phyloP scores from a whole-genome alignment of 2,113 vertebrate species.

The Uria aalge region DNA sequence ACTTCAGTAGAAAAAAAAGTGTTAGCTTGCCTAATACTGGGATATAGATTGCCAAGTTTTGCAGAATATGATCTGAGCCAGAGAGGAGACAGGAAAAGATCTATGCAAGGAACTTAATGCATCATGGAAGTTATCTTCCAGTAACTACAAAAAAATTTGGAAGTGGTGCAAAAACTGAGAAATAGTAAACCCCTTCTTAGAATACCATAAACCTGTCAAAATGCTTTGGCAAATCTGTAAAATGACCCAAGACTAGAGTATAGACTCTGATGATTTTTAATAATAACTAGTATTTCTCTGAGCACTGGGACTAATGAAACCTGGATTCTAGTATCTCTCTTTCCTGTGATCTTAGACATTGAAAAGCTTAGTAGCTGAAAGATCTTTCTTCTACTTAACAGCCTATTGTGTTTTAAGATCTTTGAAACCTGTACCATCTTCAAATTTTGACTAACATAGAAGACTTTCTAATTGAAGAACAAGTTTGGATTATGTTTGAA shows the following conservation, averaged over 20 bases:
- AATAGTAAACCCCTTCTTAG: neutral
- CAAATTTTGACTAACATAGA: neutral
- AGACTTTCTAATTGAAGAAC: neutral
- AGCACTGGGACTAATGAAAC: neutral
- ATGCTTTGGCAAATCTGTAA: neutral
- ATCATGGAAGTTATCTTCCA: neutral
- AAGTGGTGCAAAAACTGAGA: neutral
- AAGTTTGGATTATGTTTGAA: neutral
- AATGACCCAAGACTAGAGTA: neutral
- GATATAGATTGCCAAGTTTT: neutral
- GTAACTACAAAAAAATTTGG: neutral
- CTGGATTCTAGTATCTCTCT: neutral
- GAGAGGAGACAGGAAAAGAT: neutral
- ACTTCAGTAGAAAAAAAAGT: neutral
- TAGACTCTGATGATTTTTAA: neutral
- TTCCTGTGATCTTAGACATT: neutral
- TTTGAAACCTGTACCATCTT: neutral
- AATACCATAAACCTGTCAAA: neutral
- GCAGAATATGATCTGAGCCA: neutral
- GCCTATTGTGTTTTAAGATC: neutral
- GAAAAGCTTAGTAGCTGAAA: neutral
- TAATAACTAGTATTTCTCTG: neutral
- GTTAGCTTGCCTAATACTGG: neutral
- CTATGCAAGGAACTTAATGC: neutral
- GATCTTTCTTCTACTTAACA: neutral